Evolutionary conservation across 2,888 invertebrate species (phyloP), one percentile per base, ranked within the genome.

Genomic region (Mesorhabditis sp.): DNA sequence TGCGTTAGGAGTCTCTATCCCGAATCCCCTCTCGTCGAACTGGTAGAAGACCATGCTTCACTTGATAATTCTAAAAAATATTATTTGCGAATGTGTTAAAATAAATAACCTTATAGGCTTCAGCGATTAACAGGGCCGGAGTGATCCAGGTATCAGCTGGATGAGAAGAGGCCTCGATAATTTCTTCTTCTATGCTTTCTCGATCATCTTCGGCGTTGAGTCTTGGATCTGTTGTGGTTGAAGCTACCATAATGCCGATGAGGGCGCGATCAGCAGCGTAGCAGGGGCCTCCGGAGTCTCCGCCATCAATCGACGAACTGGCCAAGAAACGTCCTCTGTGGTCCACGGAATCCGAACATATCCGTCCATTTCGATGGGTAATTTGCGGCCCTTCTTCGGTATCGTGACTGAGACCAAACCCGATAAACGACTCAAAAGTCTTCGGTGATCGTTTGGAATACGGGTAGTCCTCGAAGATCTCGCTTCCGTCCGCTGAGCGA

Each of bases 161-260:
- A 67, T 70, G 43, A 62, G 67, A 70, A 66, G 70, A 66, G 44
- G 70, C 62, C 50, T 70, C 66, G 43, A 45, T 13, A 45, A 70
- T 58, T 67, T 70, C 67, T 63, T 70, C 70, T 70, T 70, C 70
- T 15, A 67, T 67, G 66, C 43, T 61, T 4, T 67, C 70, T 45
- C 63, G 67, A 70, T 67, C 70, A 67, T 67, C 66, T 70, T 70
- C 70, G 50, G 43, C 13, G 28, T 5, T 62, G 67, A 70, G 67
- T 5, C 7, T 43, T 62, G 67, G 67, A 45, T 62, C 50, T 61
- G 67, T 70, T 67, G 70, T 63, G 62, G 67, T 70, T 64, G 70
- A 70, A 67, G 70, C 62, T n/a, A 67, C 67, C 70, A 70, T 70
- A 61, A 70, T 70, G 50, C 70, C 70, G 15, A 70, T 67, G 50